Percentiles rank a stretch among this genome's conserved stretches.
These are phyloP conservation scores for Manis pentadactyla DNA, from an alignment of 2,797 vertebrate species.

Conservation along the genomic window DNA sequence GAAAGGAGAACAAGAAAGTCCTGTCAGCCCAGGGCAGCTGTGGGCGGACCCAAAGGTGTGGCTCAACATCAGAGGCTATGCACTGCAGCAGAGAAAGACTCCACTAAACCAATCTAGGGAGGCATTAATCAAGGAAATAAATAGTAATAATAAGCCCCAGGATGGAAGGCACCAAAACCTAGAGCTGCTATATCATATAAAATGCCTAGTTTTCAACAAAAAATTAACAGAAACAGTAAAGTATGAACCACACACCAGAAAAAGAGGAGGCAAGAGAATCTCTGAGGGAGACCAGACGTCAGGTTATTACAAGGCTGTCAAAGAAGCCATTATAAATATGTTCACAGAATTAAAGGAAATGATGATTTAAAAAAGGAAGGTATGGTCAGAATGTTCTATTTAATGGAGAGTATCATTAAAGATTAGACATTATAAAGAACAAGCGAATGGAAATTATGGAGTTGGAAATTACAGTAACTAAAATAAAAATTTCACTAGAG, in stretches of 20 bases:
- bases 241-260: not conserved
- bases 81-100: not conserved
- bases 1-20: not conserved
- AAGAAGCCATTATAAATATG: not conserved
- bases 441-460: not conserved
- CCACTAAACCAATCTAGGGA: not conserved
- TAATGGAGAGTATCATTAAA: not conserved
- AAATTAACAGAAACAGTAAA: not conserved
- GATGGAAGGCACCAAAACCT: not conserved
- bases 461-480: not conserved
- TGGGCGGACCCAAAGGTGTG: not conserved
- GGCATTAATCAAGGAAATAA: not conserved
- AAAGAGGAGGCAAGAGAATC: not conserved
- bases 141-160: not conserved
- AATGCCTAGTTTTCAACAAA: not conserved
- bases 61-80: not conserved
- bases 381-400: not conserved
- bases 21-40: not conserved
- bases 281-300: not conserved
- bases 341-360: not conserved
- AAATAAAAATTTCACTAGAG: not conserved
- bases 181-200: not conserved
- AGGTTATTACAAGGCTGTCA: not conserved
- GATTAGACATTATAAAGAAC: not conserved
- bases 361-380: not conserved